phyloP scores from a whole-genome alignment of 2,888 invertebrate genomes.

The Xylota segnis region DNA sequence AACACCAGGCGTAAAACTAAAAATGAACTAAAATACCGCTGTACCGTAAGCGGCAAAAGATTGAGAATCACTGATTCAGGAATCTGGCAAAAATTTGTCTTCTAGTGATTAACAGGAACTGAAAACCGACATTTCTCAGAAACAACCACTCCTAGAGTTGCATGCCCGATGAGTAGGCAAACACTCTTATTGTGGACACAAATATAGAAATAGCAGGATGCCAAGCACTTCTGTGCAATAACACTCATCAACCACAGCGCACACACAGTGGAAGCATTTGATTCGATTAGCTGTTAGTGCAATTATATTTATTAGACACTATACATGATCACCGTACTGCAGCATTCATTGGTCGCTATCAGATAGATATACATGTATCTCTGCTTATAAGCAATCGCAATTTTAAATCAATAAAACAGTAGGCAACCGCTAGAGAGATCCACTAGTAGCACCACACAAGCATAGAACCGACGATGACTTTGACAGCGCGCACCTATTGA shows the following conservation, averaged over 20 bases:
- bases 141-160: conserved; percentile 10
- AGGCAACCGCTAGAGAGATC: conserved; percentile 26
- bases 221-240: neutral
- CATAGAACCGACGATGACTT: neutral
- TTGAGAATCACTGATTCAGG: neutral
- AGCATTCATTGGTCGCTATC: conserved; percentile 44
- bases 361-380: neutral
- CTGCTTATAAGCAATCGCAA: conserved; percentile 34
- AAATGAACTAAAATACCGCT: neutral
- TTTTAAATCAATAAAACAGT: conserved; percentile 12
- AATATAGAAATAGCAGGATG: neutral
- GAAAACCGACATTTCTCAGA: conserved; percentile 5
- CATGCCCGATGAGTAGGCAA: conserved; percentile 8
- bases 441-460: neutral
- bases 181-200: neutral
- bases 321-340: conserved; percentile 5
- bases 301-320: conserved; percentile 2
- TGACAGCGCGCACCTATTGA: conserved; percentile 31
- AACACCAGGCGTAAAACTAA: neutral
- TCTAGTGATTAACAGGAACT: neutral
- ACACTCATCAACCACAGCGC: neutral
- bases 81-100: neutral
- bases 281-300: conserved; percentile 3
- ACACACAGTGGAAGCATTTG: neutral
- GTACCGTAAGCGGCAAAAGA: neutral